Evolutionary conservation across 2,888 invertebrate species (phyloP).

Genomic region (Chaetogeoica ovagalla): DNA sequence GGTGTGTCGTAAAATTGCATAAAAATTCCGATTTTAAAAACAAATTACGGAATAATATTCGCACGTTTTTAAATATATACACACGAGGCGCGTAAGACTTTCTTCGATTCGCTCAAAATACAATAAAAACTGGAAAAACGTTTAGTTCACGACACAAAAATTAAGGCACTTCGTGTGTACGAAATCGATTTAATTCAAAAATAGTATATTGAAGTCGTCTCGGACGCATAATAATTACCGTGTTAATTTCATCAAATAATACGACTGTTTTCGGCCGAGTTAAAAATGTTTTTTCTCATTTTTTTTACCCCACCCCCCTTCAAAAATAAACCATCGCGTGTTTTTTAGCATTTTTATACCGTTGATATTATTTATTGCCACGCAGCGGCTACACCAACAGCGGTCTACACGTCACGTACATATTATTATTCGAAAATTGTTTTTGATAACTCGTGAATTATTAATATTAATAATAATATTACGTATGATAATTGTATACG

Average conservation of each 20-base stretch:
- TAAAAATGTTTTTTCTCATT: slow-evolving; percentile 15
- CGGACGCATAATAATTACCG: not conserved
- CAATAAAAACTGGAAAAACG: no score
- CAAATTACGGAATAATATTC: no score
- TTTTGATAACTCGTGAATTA: slow-evolving; percentile 8
- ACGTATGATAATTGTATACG: no score
- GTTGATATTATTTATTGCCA: slow-evolving; percentile 26
- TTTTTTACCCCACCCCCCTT: not conserved
- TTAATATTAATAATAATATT: not conserved
- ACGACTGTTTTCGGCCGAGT: not conserved
- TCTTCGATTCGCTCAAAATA: no score
- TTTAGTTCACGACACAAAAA: no score
- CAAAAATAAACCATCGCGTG: not conserved
- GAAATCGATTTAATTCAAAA: no score
- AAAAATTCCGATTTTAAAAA: no score
- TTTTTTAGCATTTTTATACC: not conserved
- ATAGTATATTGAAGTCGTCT: not conserved
- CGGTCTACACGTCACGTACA: not conserved
- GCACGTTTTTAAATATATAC: no score
- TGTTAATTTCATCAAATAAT: not conserved
- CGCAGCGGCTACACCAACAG: no score
- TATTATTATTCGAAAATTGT: slow-evolving; percentile 11
- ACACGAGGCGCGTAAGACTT: no score
- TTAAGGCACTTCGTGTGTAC: no score
- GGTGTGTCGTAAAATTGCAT: no score